phyloP scores from a whole-genome alignment of 2,113 vertebrate species.

The Piaya cayana region DNA sequence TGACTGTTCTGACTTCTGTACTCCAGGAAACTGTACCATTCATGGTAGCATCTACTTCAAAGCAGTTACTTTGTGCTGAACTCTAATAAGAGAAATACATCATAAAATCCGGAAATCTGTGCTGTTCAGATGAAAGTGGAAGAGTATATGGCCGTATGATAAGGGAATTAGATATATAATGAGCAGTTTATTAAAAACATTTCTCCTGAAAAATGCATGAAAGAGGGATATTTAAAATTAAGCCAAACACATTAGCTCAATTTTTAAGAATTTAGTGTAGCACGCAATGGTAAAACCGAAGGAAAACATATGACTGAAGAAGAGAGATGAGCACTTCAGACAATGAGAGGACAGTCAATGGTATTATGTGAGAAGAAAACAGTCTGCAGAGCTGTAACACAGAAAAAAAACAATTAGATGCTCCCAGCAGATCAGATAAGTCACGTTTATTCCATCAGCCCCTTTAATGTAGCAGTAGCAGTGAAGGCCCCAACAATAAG shows the following conservation, averaged over 20 bases:
- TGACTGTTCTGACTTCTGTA: neutral
- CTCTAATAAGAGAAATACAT: neutral
- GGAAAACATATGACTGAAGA: neutral
- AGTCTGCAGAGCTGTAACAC: neutral
- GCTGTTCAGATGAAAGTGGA: neutral
- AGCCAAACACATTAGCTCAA: neutral
- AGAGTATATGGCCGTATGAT: neutral
- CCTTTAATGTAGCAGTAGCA: neutral
- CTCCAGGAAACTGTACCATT: neutral
- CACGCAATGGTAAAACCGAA: neutral
- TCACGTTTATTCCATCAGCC: neutral
- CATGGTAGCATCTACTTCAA: neutral
- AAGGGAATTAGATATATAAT: neutral
- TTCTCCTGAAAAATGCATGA: neutral
- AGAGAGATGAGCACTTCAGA: neutral
- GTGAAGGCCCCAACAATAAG: neutral
- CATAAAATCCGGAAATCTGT: neutral
- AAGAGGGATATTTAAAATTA: neutral
- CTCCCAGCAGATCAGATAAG: neutral
- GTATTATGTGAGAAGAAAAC: neutral
- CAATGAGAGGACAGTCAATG: neutral
- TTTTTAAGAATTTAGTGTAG: neutral
- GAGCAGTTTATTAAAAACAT: neutral
- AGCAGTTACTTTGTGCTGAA: neutral
- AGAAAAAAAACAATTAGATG: neutral